Percentiles rank a stretch among this genome's conserved stretches.
Conservation (phyloP, 2,888 invertebrate genomes). For the Drosophila engyochracea region DNA sequence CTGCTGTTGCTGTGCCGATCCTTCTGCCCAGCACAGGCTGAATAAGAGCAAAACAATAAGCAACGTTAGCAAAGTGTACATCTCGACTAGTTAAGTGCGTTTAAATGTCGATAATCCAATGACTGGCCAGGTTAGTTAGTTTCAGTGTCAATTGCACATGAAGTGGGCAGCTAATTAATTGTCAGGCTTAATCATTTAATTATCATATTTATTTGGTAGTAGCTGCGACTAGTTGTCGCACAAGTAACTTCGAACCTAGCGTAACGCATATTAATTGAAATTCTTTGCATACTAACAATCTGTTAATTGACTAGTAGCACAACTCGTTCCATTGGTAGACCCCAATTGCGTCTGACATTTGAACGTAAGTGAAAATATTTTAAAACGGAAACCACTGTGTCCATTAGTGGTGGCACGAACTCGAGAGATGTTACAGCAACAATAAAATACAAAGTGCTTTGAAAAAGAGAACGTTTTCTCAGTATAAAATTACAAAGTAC, state of each 20-base stretch:
- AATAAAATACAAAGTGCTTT: neutral
- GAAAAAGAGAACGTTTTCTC: neutral
- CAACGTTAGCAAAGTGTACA: conserved; percentile 53
- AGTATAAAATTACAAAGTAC: neutral
- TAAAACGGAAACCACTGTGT: conserved; percentile 18
- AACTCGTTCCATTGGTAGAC: conserved; percentile 53
- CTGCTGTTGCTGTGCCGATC: conserved; percentile 9
- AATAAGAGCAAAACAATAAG: conserved; percentile 24
- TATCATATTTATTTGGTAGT: conserved; percentile 48
- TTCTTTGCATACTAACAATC: conserved; percentile 77
- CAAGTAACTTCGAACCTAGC: conserved; percentile 17
- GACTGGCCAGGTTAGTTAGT: conserved; percentile 67
- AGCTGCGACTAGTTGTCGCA: conserved; percentile 12
- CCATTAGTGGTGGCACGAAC: conserved; percentile 1
- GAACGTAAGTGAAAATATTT: conserved; percentile 19
- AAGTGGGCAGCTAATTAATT: conserved; percentile 46
- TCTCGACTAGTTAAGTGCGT: conserved; percentile 56
- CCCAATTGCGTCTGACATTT: conserved; percentile 59
- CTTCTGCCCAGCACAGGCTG: conserved; percentile 7
- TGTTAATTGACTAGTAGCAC: conserved; percentile 33
- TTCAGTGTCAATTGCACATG: conserved; percentile 23
- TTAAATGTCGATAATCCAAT: conserved; percentile 46
- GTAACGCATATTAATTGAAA: conserved; percentile 41
- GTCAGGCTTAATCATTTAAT: conserved; percentile 48
- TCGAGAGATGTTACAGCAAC: neutral